Base-by-base conservation (phyloP, 1,140 invertebrate genomes). In the Lasioglossum baleicum region DNA sequence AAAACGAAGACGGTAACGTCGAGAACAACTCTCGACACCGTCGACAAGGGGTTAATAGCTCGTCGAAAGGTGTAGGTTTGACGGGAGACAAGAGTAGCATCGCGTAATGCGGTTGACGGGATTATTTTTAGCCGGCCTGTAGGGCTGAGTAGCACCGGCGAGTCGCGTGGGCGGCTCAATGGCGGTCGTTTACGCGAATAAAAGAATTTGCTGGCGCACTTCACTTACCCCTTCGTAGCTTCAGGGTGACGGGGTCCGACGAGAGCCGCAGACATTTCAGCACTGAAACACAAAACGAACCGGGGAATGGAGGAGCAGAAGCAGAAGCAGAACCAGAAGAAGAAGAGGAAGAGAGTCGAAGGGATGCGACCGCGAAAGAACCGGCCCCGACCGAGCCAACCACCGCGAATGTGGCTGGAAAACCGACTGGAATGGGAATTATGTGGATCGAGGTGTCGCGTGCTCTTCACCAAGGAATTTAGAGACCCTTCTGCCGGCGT, bases 191-290 rank as follows among this genome's bases (percentile, higher is more conserved):
- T 56, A 68, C n/a, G 15, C 73, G 51, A 76, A 81, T 77, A 81
- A 81, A 77, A 60, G 61, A 81, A 81, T 77, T 82, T 56, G 26
- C 44, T 58, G 17, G 40, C 60, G 51, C 65, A 80, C 58, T 76
- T 58, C 82, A 93, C 95, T 96, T 94, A 97, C 97, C 97, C 95
- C 96, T 95, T 94, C 96, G 96, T 91, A 98, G 95, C 94, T 97
- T 97, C 90, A 98, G 94, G 89, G 96, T 97, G 85, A 98, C 97
- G 88, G 97, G 96, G 94, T 97, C 96, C 91, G 96, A 95, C 69
- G 97, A 97, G 87, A 98, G 94, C 89, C 97, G 96, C 90, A 98
- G 95, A 94, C 97, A 98, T 96, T 97, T 98, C 93, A 98, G 94
- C 92, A 98, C 97, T 98, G 94, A 88, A 96, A 96, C 91, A 89